These are phyloP conservation scores for Andricus curvator DNA, from an alignment of 2,888 invertebrate species.

Conservation along the genomic window DNA sequence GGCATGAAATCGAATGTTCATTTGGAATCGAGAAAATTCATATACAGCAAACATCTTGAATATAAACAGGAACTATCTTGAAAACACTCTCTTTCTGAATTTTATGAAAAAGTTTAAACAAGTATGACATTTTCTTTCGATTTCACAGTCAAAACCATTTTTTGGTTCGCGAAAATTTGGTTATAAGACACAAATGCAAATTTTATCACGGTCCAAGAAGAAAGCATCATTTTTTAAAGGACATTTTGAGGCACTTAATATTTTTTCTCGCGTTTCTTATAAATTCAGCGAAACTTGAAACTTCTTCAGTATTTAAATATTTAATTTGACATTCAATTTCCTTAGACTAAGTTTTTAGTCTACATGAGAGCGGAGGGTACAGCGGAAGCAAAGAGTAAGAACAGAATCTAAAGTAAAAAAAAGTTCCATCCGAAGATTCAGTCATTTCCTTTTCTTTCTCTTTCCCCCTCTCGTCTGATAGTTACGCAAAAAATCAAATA, in stretches of 20 bases:
- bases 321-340: slow-evolving; percentile 20
- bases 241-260: slow-evolving; percentile 29
- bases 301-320: slow-evolving; percentile 8
- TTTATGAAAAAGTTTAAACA: not conserved
- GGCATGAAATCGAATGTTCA: slow-evolving; percentile 39
- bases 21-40: slow-evolving; percentile 40
- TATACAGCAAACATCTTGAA: slow-evolving; percentile 39
- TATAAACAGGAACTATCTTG: slow-evolving; percentile 22
- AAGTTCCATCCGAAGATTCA: slow-evolving; percentile 16
- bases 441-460: not conserved
- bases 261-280: slow-evolving; percentile 5
- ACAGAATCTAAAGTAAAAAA: slow-evolving; percentile 5
- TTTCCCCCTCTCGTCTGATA: not conserved
- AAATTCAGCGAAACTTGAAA: slow-evolving; percentile 7
- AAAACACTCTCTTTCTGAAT: slow-evolving; percentile 8
- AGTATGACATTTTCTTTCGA: not conserved
- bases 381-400: not conserved
- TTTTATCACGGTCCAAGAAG: slow-evolving; percentile 15
- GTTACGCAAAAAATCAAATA: not conserved
- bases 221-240: slow-evolving; percentile 8
- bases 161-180: not conserved
- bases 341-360: slow-evolving; percentile 12
- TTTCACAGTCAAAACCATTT: not conserved
- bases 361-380: not conserved
- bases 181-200: slow-evolving; percentile 34